Conservation (phyloP, 35 echinoderm and acorn worm species). For the Hemicentrotus pulcherrimus region DNA sequence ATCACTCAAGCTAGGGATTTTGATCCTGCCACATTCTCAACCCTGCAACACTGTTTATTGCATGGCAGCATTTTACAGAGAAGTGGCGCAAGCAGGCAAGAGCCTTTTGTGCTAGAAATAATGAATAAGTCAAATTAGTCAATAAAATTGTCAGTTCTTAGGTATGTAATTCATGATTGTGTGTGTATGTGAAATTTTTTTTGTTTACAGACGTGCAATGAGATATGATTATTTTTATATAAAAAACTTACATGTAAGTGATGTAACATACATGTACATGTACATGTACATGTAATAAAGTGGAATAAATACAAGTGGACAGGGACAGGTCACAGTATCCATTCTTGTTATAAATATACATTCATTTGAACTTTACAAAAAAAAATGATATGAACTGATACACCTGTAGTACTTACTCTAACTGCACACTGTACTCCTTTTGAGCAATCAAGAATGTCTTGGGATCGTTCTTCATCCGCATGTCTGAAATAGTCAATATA, state of each 20-base stretch:
- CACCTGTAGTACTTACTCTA: background rate
- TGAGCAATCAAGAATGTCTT: background rate
- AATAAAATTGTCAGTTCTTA: too few species aligned
- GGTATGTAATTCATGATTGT: too few species aligned
- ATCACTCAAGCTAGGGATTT: constrained; percentile 24
- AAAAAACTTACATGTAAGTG: too few species aligned
- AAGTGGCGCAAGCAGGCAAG: constrained; percentile 20
- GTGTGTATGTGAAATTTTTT: too few species aligned
- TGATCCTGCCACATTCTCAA: background rate
- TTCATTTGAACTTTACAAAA: background rate
- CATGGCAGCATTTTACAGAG: constrained; percentile 11
- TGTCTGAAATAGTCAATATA: background rate
- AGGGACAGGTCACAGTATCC: too few species aligned
- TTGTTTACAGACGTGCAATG: too few species aligned
- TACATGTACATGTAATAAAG: too few species aligned
- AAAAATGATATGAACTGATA: background rate
- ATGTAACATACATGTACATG: background rate
- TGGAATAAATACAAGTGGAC: too few species aligned
- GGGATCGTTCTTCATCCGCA: background rate
- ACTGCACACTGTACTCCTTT: background rate
- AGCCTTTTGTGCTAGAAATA: background rate
- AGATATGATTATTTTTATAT: too few species aligned
- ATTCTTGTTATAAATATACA: too few species aligned
- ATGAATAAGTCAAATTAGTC: constrained; percentile 25
- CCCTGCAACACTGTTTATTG: background rate